Conservation (phyloP, 1,140 invertebrate species). For the Armadillidium nasatum region DNA sequence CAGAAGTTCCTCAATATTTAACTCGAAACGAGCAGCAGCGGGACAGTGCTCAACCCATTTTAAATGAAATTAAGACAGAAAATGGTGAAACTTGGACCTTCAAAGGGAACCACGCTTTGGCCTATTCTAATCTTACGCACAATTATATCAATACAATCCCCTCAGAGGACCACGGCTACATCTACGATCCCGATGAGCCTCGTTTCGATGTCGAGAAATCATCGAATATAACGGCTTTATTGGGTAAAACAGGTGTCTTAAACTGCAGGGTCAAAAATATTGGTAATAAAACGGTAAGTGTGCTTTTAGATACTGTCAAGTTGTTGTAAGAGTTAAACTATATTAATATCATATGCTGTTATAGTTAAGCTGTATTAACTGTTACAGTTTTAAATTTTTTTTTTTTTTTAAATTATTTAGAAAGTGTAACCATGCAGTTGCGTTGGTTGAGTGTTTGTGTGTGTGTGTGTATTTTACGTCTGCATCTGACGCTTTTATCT, state of each 20-base stretch:
- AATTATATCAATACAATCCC: neutral
- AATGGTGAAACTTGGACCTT: neutral
- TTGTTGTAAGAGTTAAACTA: too few relatives aligned
- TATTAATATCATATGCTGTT: too few relatives aligned
- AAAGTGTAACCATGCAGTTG: too few relatives aligned
- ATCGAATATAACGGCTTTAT: conserved; percentile 72
- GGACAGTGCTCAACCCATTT: neutral
- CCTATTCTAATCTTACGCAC: neutral
- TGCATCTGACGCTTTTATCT: too few relatives aligned
- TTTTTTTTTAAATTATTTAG: too few relatives aligned
- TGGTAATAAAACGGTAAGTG: conserved; percentile 76
- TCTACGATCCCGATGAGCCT: conserved; percentile 50
- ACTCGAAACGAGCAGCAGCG: neutral
- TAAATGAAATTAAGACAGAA: neutral
- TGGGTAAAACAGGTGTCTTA: conserved; percentile 77
- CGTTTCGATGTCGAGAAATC: conserved; percentile 71
- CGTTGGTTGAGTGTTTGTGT: too few relatives aligned
- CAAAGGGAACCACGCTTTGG: neutral
- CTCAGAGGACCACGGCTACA: conserved; percentile 17
- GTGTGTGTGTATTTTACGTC: too few relatives aligned
- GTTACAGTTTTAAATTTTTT: too few relatives aligned
- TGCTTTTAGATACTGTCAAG: too few relatives aligned
- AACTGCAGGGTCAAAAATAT: conserved; percentile 78
- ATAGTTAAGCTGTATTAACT: too few relatives aligned
- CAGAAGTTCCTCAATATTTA: neutral